These are phyloP conservation scores for Coenonympha arcania DNA, from an alignment of 2,888 invertebrate genomes.

Conservation along the genomic window DNA sequence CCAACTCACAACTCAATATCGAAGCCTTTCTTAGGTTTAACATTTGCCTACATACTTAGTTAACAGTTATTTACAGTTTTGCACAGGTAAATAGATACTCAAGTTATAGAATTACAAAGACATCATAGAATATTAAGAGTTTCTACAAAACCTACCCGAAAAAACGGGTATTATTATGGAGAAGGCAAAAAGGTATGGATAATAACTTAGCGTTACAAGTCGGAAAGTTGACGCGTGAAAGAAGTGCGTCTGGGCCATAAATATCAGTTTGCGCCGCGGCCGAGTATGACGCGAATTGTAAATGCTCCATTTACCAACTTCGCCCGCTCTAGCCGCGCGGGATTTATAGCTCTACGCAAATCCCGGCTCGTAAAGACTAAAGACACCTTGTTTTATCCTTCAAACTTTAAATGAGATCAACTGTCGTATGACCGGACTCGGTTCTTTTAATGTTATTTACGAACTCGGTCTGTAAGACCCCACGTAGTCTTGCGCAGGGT, in stretches of 20 bases:
- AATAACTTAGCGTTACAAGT: background rate
- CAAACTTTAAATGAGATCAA: constrained; percentile 31
- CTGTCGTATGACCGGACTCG: constrained; percentile 12
- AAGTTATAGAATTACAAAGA: no score
- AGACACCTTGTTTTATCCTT: constrained; percentile 48
- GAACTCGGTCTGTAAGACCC: constrained; percentile 11
- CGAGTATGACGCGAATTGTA: constrained; percentile 55
- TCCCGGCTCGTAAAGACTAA: constrained; percentile 37
- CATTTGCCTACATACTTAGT: no score
- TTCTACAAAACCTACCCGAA: no score
- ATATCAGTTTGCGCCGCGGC: constrained; percentile 51
- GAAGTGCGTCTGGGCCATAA: constrained; percentile 52
- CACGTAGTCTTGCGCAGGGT: constrained; percentile 10
- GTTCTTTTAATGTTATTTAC: constrained; percentile 15
- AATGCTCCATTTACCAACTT: constrained; percentile 61
- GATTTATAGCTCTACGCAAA: constrained; percentile 45
- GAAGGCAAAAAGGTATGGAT: background rate
- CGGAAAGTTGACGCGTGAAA: constrained; percentile 15
- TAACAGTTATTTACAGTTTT: no score
- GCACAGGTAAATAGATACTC: no score
- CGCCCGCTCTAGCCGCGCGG: constrained; percentile 23
- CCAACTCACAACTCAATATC: no score
- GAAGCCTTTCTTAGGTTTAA: no score
- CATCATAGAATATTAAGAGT: no score
- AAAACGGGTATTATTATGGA: background rate